Evolutionary conservation across 2,797 vertebrate genomes (phyloP), one percentile per base, ranked within the genome.

Genomic region (Helarctos malayanus): DNA sequence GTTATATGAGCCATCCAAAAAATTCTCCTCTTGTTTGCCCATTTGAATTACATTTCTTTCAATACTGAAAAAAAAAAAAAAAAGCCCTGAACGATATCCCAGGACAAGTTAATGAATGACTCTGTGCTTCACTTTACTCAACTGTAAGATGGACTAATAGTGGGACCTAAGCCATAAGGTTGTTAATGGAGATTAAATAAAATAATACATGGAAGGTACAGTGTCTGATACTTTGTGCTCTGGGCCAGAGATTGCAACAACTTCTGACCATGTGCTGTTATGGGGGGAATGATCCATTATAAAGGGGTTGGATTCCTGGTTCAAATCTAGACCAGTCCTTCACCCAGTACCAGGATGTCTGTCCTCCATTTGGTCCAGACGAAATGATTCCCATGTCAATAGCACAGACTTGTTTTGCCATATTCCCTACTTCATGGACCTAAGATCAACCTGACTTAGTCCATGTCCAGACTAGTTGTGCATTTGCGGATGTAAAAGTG

Each of bases 171-270:
- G 29, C 32, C 32, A 5, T 10, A 41, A 47, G 13, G 8, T 35
- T 80, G 13, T n/a, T 56, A 75, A 76, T 0, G 5, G 45, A 29
- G 49, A 65, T 61, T 41, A 61, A 89, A 83, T 41, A 41, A 54
- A 32, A 27, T 27, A 14, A 45, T 13, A 23, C 5, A 6, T 0
- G 2, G n/a, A 23, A 78, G 83, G 45, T 9, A 38, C 0, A 1
- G 56, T 49, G 10, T 21, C 49, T 45, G 41, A 59, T 35, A 25
- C 38, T 68, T 63, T 25, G 65, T 59, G 11, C 9, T 49, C 32
- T 25, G 38, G 65, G 21, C 12, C 54, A 59, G 29, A 85, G 54
- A 38, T 21, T 25, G 12, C 14, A 12, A 80, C 56, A 57, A 32
- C 38, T 63, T 84, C 9, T 38, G 80, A 75, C n/a, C n/a, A 56